Evolutionary conservation across 2,797 vertebrate species (phyloP).

Genomic region (Trachurus trachurus): DNA sequence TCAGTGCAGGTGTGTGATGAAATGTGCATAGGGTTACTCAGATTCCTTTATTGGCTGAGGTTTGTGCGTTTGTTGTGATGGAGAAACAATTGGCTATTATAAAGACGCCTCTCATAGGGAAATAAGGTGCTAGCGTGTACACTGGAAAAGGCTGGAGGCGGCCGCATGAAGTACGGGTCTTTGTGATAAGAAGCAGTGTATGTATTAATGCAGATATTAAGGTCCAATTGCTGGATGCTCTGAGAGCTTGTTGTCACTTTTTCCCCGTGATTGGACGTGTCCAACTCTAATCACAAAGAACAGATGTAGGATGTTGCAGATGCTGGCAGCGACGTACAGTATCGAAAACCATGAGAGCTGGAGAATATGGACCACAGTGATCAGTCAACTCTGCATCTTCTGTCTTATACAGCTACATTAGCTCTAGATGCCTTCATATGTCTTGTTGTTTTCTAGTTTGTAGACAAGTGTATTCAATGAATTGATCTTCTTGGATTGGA

Average conservation of each 20-base stretch:
- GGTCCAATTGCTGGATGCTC: conserved; percentile 64
- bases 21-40: conserved; percentile 77
- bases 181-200: conserved; percentile 66
- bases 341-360: conserved; percentile 20
- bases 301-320: conserved; percentile 57
- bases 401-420: neutral
- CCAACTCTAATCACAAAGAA: conserved; percentile 66
- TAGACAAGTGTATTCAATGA: neutral
- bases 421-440: neutral
- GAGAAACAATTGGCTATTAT: conserved; percentile 88
- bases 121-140: conserved; percentile 79
- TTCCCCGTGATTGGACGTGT: conserved; percentile 78
- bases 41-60: conserved; percentile 77
- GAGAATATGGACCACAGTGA: conserved; percentile 15
- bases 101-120: conserved; percentile 79
- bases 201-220: conserved; percentile 81
- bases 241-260: conserved; percentile 62
- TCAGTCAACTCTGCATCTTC: conserved; percentile 5
- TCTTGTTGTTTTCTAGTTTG: neutral
- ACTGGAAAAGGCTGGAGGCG: conserved; percentile 60
- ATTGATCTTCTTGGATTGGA: neutral
- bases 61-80: conserved; percentile 76
- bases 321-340: conserved; percentile 28
- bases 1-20: conserved; percentile 81
- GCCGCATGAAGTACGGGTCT: conserved; percentile 64